phyloP scores from a whole-genome alignment of 2,888 invertebrate genomes.

The Thelaira solivaga region DNA sequence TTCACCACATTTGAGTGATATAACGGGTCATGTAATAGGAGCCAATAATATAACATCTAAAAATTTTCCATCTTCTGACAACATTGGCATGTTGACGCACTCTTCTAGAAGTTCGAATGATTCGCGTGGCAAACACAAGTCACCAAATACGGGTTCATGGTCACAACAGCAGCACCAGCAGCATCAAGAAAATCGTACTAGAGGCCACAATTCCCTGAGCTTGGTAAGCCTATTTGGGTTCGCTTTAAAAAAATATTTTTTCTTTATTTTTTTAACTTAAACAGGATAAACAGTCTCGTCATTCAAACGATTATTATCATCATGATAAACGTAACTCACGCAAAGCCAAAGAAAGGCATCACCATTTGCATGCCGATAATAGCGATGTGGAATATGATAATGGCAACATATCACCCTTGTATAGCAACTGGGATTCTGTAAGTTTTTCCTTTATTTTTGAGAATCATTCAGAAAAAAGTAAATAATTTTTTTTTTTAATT shows the following conservation, averaged over 20 bases:
- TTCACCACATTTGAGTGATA: conserved; percentile 68
- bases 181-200: conserved; percentile 61
- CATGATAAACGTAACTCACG: conserved; percentile 67
- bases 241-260: too few species aligned
- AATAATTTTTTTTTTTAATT: background rate
- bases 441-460: conserved; percentile 1
- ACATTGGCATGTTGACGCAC: conserved; percentile 71
- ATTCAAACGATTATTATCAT: conserved; percentile 66
- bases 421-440: conserved; percentile 84
- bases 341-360: conserved; percentile 66
- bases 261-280: background rate
- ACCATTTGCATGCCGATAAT: conserved; percentile 70
- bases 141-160: conserved; percentile 62
- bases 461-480: background rate
- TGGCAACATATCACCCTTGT: conserved; percentile 81
- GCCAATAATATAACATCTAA: conserved; percentile 61
- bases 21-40: conserved; percentile 48
- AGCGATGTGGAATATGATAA: conserved; percentile 80
- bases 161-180: conserved; percentile 48
- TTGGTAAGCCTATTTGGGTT: conserved; percentile 59
- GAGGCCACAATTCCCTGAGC: conserved; percentile 70
- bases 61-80: conserved; percentile 70
- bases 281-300: conserved; percentile 69
- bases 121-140: conserved; percentile 65
- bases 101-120: conserved; percentile 73